Evolutionary conservation across 2,888 invertebrate genomes (phyloP).

Genomic region (Ornithoptera alexandrae): DNA sequence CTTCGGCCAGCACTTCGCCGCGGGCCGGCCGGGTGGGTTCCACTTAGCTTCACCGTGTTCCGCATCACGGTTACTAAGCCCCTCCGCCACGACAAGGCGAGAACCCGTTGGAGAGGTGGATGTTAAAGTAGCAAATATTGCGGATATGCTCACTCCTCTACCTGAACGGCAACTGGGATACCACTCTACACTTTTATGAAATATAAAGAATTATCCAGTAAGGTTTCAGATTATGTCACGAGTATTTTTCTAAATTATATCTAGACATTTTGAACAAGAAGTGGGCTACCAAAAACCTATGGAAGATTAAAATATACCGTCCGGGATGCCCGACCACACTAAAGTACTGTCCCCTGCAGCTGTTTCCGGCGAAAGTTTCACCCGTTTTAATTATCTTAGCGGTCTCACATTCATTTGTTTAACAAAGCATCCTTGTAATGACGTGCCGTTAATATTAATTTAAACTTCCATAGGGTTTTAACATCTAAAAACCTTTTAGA

Average conservation of each 20-base stretch:
- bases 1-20: too few species aligned
- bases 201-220: too few species aligned
- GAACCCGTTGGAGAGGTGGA: too few species aligned
- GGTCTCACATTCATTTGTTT: conserved; percentile 21
- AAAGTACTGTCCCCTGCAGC: conserved; percentile 23
- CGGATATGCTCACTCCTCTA: too few species aligned
- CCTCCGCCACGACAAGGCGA: too few species aligned
- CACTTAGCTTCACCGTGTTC: too few species aligned
- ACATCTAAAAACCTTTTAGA: background rate
- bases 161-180: too few species aligned
- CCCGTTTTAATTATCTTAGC: conserved; percentile 24
- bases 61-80: too few species aligned
- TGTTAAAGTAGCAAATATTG: too few species aligned
- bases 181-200: too few species aligned
- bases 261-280: background rate
- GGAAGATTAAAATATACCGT: conserved; percentile 13
- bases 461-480: background rate
- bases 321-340: conserved; percentile 9
- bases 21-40: too few species aligned
- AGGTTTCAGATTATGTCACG: too few species aligned
- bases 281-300: background rate
- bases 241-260: background rate
- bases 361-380: conserved; percentile 23
- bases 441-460: conserved; percentile 10
- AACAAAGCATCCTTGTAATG: conserved; percentile 10